phyloP scores from a whole-genome alignment of 1,140 invertebrate genomes.

The Platorchestia sp. region DNA sequence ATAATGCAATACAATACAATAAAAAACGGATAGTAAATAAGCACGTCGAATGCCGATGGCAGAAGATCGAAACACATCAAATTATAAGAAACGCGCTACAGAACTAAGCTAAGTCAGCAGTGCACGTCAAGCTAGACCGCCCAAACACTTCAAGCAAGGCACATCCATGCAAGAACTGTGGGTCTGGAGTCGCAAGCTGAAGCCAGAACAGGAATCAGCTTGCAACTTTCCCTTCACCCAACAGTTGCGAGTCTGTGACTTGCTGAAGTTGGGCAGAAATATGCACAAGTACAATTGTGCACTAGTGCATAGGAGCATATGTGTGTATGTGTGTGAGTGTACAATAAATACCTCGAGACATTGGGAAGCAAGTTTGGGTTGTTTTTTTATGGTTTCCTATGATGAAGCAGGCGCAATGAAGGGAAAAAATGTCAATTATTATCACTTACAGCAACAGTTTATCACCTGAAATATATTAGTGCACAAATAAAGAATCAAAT shows the following conservation, averaged over 20 bases:
- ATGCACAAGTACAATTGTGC: neutral
- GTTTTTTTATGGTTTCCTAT: constrained; percentile 70
- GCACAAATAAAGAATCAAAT: neutral
- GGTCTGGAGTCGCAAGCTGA: neutral
- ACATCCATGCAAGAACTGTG: neutral
- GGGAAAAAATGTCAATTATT: constrained; percentile 32
- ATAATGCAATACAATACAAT: neutral
- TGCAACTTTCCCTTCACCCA: neutral
- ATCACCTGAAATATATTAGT: neutral
- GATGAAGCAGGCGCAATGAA: constrained; percentile 60
- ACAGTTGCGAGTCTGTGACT: neutral
- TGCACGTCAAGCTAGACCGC: neutral
- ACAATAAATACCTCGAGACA: constrained; percentile 69
- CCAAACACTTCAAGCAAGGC: neutral
- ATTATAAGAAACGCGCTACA: neutral
- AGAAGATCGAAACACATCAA: neutral
- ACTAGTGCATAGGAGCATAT: neutral
- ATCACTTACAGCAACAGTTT: neutral
- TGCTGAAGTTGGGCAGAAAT: neutral
- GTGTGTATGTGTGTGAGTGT: neutral
- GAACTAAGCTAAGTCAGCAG: neutral
- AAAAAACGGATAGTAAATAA: neutral
- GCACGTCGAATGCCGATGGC: neutral
- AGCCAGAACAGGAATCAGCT: neutral
- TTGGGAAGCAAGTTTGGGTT: constrained; percentile 70